A percentile compares a stretch with the other conserved stretches of the same genome.
Evolutionary conservation across 2,113 vertebrate genomes (phyloP).

Genomic region (Rousettus leschenaultii): DNA sequence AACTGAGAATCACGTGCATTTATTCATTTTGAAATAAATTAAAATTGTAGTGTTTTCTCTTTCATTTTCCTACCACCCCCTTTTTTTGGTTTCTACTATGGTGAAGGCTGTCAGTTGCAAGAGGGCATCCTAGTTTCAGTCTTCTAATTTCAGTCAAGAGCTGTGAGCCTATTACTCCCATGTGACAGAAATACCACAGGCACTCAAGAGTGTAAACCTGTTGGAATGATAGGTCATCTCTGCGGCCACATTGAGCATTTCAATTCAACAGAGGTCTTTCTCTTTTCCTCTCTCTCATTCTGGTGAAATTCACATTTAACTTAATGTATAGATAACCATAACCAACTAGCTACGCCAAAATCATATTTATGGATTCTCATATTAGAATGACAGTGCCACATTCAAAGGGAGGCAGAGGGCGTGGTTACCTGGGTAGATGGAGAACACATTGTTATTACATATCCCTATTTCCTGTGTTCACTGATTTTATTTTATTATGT

Average conservation of each 20-base stretch:
- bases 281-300: neutral
- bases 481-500: neutral
- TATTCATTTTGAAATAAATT: conserved; percentile 11
- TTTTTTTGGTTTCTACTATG: neutral
- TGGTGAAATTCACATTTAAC: neutral
- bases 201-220: neutral
- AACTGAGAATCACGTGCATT: neutral
- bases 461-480: neutral
- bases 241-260: neutral
- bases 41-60: neutral
- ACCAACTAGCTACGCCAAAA: neutral
- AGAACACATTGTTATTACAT: neutral
- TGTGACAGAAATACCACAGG: neutral
- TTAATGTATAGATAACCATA: neutral
- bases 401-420: neutral
- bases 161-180: neutral
- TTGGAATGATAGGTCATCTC: neutral
- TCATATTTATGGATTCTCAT: neutral
- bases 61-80: neutral
- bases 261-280: neutral
- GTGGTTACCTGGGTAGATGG: neutral
- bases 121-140: neutral
- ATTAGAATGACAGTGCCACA: neutral
- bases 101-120: neutral
- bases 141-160: neutral